Conservation (phyloP, 2,888 invertebrate genomes). For the Idaea straminata region DNA sequence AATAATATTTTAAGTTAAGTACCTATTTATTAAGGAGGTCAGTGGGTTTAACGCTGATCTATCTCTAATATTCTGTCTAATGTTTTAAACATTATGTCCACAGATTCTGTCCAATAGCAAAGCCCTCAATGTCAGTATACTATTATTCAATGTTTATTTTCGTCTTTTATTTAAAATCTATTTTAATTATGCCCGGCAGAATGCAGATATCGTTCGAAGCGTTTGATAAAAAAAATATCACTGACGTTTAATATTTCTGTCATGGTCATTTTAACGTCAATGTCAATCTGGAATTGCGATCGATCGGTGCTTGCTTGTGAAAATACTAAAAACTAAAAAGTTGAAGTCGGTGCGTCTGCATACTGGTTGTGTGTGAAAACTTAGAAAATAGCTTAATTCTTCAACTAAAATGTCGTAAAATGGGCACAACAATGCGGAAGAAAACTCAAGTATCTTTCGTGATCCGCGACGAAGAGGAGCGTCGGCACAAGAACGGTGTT, state of each 20-base stretch:
- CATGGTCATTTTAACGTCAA: not conserved
- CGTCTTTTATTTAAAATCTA: no score
- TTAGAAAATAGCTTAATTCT: constrained; percentile 43
- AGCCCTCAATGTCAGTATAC: no score
- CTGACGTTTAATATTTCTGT: not conserved
- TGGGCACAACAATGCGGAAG: constrained; percentile 76
- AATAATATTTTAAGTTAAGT: no score
- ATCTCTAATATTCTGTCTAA: no score
- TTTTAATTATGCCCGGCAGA: no score
- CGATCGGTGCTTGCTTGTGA: not conserved
- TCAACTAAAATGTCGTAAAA: constrained; percentile 75
- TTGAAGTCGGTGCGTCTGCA: not conserved
- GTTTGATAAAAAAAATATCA: not conserved
- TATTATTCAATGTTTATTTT: no score
- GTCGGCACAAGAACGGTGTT: constrained; percentile 95
- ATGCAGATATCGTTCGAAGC: not conserved
- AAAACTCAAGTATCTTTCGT: constrained; percentile 96
- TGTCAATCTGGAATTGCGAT: not conserved
- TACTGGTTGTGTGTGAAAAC: constrained; percentile 2
- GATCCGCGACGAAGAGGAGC: constrained; percentile 97
- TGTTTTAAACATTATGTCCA: no score
- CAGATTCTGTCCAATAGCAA: no score
- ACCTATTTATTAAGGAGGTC: no score
- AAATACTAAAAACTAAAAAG: not conserved
- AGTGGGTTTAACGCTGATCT: no score